Evolutionary conservation across 2,888 invertebrate genomes (phyloP).

Genomic region (Amorpha juglandis): DNA sequence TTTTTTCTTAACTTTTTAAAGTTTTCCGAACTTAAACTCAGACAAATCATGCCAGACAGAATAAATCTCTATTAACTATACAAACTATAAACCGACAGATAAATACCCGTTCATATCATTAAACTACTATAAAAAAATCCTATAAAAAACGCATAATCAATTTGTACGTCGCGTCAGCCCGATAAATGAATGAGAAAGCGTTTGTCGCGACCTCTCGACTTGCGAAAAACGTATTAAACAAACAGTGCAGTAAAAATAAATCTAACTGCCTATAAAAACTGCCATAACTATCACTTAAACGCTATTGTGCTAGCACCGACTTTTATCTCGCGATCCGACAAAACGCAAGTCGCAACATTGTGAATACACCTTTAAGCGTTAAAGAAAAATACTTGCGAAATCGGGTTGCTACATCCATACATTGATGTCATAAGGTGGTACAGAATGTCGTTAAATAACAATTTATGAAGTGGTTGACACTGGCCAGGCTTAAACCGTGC

Average conservation of each 20-base stretch:
- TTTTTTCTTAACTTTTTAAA: too few species aligned
- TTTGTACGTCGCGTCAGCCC: slow-evolving; percentile 49
- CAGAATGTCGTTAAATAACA: slow-evolving; percentile 38
- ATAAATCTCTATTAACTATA: slow-evolving; percentile 41
- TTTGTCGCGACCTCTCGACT: slow-evolving; percentile 72
- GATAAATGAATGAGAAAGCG: slow-evolving; percentile 67
- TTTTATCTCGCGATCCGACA: slow-evolving; percentile 66
- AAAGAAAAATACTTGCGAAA: slow-evolving; percentile 41
- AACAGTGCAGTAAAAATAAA: slow-evolving; percentile 84
- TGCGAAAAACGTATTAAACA: slow-evolving; percentile 81
- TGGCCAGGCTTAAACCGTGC: slow-evolving; percentile 41
- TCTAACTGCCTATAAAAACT: slow-evolving; percentile 84
- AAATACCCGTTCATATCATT: slow-evolving; percentile 48
- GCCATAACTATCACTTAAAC: slow-evolving; percentile 84
- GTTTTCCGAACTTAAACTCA: too few species aligned
- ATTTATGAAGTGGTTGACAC: slow-evolving; percentile 60
- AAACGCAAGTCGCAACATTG: slow-evolving; percentile 65
- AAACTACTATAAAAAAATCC: slow-evolving; percentile 41
- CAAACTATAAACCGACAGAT: slow-evolving; percentile 45
- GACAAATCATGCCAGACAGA: slow-evolving; percentile 33
- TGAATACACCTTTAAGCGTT: slow-evolving; percentile 52
- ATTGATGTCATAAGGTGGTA: slow-evolving; percentile 33
- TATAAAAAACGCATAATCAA: slow-evolving; percentile 50
- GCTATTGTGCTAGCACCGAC: slow-evolving; percentile 71
- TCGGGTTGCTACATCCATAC: background rate